A percentile compares a stretch with the other conserved stretches of the same genome.
Evolutionary conservation across 1,140 invertebrate species (phyloP).

Genomic region (Bombus terrestris): DNA sequence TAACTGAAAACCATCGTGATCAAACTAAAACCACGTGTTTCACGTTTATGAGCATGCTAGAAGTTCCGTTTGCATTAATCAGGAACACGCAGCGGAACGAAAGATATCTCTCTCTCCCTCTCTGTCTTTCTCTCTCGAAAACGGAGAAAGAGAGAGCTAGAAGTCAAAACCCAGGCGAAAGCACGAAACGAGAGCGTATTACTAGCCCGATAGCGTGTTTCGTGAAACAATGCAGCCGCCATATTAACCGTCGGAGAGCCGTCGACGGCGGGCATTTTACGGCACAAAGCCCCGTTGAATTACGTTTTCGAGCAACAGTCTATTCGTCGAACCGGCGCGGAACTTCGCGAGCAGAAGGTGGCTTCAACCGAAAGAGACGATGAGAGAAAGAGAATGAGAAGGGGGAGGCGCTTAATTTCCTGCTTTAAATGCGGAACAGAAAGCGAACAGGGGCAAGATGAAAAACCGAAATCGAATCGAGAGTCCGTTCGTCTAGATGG

Average conservation of each 20-base stretch:
- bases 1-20: neutral
- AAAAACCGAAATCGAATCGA: conserved; percentile 63
- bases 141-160: neutral
- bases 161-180: conserved; percentile 5
- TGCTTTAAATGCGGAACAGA: conserved; percentile 63
- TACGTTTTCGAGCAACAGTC: conserved; percentile 55
- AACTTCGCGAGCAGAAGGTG: conserved; percentile 13
- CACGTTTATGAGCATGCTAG: neutral
- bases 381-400: neutral
- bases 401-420: conserved; percentile 60
- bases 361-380: neutral
- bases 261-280: conserved; percentile 7
- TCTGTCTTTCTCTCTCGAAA: neutral
- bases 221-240: conserved; percentile 19
- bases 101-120: neutral
- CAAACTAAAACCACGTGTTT: neutral
- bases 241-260: neutral
- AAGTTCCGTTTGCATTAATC: conserved; percentile 7
- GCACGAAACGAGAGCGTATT: neutral
- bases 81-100: neutral
- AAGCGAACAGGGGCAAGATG: conserved; percentile 49
- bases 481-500: conserved; percentile 4
- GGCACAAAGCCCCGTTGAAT: conserved; percentile 55
- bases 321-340: conserved; percentile 7
- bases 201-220: conserved; percentile 25